These are phyloP conservation scores for Notarius quadriscutis DNA, from an alignment of 2,113 vertebrate genomes.

Conservation along the genomic window DNA sequence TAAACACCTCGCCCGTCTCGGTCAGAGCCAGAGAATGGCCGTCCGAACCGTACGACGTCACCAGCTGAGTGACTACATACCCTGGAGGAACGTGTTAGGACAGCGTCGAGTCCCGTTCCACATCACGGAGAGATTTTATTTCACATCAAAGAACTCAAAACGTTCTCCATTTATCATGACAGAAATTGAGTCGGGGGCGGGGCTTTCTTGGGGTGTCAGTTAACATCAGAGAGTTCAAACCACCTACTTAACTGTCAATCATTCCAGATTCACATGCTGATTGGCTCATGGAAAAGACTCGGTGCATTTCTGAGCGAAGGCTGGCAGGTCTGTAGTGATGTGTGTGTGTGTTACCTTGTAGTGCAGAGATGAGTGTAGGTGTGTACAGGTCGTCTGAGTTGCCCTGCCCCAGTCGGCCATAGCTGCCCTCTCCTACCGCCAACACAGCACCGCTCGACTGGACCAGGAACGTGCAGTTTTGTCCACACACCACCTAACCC, in stretches of 20 bases:
- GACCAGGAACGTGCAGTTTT: slow-evolving; percentile 80
- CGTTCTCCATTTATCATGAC: background rate
- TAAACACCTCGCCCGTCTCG: slow-evolving; percentile 81
- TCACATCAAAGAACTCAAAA: background rate
- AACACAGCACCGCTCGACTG: slow-evolving; percentile 76
- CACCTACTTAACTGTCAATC: background rate
- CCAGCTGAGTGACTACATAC: slow-evolving; percentile 78
- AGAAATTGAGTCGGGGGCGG: background rate
- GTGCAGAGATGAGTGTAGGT: slow-evolving; percentile 75
- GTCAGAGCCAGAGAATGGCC: slow-evolving; percentile 80
- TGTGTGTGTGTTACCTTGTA: slow-evolving; percentile 70
- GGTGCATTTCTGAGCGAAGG: background rate
- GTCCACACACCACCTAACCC: slow-evolving; percentile 76
- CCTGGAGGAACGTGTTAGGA: slow-evolving; percentile 58
- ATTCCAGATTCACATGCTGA: background rate
- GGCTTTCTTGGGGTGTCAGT: background rate
- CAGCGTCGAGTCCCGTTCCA: no score
- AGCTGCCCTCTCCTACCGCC: slow-evolving; percentile 79
- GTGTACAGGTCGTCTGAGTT: slow-evolving; percentile 80
- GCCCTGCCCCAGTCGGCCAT: slow-evolving; percentile 78
- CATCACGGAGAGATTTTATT: background rate
- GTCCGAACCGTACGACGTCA: slow-evolving; percentile 78
- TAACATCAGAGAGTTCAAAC: background rate
- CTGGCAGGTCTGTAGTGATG: background rate
- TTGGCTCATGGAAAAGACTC: background rate